phyloP scores from a whole-genome alignment of 2,888 invertebrate species.

The Drosophila ezoana region DNA sequence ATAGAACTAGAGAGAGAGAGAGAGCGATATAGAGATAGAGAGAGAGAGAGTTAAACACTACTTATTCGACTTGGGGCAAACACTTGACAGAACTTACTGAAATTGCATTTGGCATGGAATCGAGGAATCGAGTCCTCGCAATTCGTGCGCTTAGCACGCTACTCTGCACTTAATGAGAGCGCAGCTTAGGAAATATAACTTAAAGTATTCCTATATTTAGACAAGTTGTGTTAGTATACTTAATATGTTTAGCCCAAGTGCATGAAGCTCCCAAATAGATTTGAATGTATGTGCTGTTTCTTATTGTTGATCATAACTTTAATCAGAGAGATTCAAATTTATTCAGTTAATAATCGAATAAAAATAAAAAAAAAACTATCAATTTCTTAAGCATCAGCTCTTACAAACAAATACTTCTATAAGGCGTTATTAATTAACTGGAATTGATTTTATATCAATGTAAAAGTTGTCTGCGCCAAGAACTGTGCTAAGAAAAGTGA shows the following conservation, averaged over 20 bases:
- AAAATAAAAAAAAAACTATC: no score
- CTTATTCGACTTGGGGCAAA: constrained; percentile 22
- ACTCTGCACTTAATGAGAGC: constrained; percentile 8
- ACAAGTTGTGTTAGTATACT: no score
- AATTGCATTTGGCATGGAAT: constrained; percentile 57
- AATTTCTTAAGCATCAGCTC: no score
- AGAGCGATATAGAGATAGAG: background rate
- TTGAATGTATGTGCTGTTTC: no score
- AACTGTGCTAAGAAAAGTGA: background rate
- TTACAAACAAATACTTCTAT: no score
- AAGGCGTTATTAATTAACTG: background rate
- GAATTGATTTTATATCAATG: background rate
- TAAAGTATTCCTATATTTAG: no score
- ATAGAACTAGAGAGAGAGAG: background rate
- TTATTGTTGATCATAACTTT: no score
- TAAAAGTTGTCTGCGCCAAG: constrained; percentile 1
- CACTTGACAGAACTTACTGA: constrained; percentile 49
- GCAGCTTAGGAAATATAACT: background rate
- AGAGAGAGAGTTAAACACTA: constrained; percentile 1
- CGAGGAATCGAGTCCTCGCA: constrained; percentile 35
- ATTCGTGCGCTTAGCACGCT: constrained; percentile 38
- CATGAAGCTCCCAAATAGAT: no score
- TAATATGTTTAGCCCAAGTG: no score
- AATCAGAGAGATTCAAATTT: no score
- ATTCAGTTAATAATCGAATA: no score